A percentile compares a stretch with the other conserved stretches of the same genome.
Evolutionary conservation across 1,140 invertebrate species (phyloP).

Genomic region (Drosophila biarmipes): DNA sequence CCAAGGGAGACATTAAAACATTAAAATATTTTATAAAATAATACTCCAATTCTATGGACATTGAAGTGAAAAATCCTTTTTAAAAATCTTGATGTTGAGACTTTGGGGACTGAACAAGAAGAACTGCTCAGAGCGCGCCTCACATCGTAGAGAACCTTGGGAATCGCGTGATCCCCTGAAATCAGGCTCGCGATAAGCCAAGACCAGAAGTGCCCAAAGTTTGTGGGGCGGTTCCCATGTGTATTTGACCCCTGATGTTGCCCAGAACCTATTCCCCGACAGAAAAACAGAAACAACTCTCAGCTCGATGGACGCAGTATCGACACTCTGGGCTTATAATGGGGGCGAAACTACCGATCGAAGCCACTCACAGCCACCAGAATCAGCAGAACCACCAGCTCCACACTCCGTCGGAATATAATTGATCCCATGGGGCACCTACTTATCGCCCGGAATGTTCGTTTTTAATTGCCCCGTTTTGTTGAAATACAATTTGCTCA

Average conservation of each 20-base stretch:
- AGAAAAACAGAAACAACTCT: neutral
- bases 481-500: conserved; percentile 22
- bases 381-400: conserved; percentile 4
- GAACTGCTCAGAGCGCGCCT: neutral
- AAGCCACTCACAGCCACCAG: conserved; percentile 30
- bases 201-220: conserved; percentile 29
- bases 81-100: neutral
- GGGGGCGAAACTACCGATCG: conserved; percentile 52
- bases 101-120: neutral
- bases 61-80: too few relatives aligned
- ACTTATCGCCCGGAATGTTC: conserved; percentile 47
- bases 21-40: too few relatives aligned
- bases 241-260: conserved; percentile 27
- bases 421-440: conserved; percentile 59
- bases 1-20: too few relatives aligned
- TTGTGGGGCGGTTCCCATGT: conserved; percentile 33
- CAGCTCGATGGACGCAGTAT: conserved; percentile 17
- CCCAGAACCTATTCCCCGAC: neutral
- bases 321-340: conserved; percentile 42
- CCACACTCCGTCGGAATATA: conserved; percentile 12
- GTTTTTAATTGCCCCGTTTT: conserved; percentile 37
- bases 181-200: conserved; percentile 15
- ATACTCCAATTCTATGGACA: too few relatives aligned
- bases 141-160: neutral
- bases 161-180: neutral